Percentiles rank a stretch among this genome's conserved stretches.
phyloP scores from a whole-genome alignment of 2,888 invertebrate species.

The Apodemia duryi region DNA sequence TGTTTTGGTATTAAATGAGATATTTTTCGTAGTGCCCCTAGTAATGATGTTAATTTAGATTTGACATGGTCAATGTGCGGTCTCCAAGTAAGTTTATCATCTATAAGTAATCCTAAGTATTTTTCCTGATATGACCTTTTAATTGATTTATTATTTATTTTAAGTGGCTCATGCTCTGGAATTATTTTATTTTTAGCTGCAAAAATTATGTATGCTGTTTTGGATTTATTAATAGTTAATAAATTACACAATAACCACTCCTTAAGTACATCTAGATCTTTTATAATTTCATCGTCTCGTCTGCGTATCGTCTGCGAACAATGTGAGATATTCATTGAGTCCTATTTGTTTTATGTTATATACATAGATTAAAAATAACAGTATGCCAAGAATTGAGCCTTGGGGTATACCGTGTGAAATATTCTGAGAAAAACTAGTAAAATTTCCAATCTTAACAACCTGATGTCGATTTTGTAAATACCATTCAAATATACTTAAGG shows the following conservation, averaged over 20 bases:
- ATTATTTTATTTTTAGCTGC: neutral
- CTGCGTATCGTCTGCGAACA: conserved; percentile 16
- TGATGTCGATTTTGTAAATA: neutral
- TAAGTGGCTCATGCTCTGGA: no score
- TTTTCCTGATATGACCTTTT: no score
- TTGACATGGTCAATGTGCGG: no score
- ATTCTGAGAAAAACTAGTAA: neutral
- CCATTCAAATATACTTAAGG: neutral
- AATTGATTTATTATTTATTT: no score
- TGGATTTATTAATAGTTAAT: neutral
- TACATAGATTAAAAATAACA: conserved; percentile 6
- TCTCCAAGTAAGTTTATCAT: no score
- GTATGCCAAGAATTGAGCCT: conserved; percentile 13
- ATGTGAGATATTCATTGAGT: neutral
- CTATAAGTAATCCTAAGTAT: no score
- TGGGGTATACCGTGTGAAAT: conserved; percentile 13
- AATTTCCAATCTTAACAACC: neutral
- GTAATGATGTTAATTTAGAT: no score
- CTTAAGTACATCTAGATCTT: neutral
- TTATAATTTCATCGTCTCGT: no score
- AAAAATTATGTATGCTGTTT: neutral
- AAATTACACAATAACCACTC: neutral
- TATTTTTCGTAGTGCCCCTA: no score
- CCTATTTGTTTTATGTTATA: conserved; percentile 6
- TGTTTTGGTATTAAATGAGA: no score